These are phyloP conservation scores for Oncorhynchus kisutch DNA, from an alignment of 2,113 vertebrate species.

Conservation along the genomic window DNA sequence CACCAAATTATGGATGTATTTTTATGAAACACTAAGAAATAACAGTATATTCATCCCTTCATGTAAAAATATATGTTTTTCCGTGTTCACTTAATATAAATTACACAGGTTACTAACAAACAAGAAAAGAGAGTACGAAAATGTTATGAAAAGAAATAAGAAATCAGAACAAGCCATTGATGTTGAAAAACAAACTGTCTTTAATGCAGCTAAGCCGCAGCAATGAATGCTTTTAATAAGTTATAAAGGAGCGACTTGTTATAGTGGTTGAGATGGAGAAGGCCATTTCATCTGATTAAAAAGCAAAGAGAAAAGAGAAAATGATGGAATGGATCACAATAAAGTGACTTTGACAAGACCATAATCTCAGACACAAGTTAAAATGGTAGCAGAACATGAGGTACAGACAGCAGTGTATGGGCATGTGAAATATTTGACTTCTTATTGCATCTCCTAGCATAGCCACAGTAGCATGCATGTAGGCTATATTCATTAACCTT, in stretches of 20 bases:
- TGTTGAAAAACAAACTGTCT: not conserved
- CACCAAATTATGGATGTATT: not conserved
- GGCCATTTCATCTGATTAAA: not conserved
- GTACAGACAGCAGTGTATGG: not conserved
- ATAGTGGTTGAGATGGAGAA: not conserved
- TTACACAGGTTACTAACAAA: not conserved
- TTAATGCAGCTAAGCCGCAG: not conserved
- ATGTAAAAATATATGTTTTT: not conserved
- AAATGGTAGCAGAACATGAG: not conserved
- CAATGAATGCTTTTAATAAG: not conserved
- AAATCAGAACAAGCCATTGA: not conserved
- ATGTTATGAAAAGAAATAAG: not conserved
- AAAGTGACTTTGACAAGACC: not conserved
- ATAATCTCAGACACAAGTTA: not conserved
- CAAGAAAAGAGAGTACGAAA: not conserved
- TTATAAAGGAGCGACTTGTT: not conserved
- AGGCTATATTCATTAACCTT: constrained; percentile 76
- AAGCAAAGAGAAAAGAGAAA: not conserved
- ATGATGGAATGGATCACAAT: not conserved
- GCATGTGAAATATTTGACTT: constrained; percentile 23
- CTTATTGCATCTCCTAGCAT: constrained; percentile 51
- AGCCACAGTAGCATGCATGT: constrained; percentile 28
- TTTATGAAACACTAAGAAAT: not conserved
- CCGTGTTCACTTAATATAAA: not conserved
- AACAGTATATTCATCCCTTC: not conserved